phyloP scores from a whole-genome alignment of 2,113 vertebrate species.

The Oenanthe oenanthe region DNA sequence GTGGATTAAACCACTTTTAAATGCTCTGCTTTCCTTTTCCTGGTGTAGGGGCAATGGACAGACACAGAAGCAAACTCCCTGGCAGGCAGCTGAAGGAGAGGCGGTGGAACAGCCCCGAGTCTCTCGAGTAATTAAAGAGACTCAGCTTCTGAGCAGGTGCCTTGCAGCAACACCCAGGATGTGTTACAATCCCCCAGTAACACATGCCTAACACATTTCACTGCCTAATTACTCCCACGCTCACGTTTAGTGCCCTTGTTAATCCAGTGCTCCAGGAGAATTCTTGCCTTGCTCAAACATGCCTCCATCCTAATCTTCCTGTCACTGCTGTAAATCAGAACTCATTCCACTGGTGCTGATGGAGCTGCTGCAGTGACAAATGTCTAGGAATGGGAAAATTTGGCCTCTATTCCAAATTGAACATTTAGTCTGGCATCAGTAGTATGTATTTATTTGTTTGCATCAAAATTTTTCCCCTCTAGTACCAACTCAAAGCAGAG shows the following conservation, averaged over 20 bases:
- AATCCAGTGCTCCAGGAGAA: slow-evolving; percentile 56
- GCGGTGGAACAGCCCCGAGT: neutral
- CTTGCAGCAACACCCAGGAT: neutral
- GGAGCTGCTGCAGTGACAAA: neutral
- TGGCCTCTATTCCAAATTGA: slow-evolving; percentile 6
- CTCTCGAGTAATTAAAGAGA: neutral
- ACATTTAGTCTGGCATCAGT: slow-evolving; percentile 50
- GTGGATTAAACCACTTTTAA: neutral
- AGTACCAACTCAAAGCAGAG: slow-evolving; percentile 55
- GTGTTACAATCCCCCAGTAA: slow-evolving; percentile 25
- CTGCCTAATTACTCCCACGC: slow-evolving; percentile 62
- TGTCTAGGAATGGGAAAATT: neutral
- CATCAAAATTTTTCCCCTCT: neutral
- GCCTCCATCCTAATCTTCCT: neutral
- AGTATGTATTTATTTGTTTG: slow-evolving; percentile 39
- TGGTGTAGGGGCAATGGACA: neutral
- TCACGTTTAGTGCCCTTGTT: slow-evolving; percentile 60
- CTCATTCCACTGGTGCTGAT: neutral
- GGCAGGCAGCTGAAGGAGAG: neutral
- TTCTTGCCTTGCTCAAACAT: slow-evolving; percentile 43
- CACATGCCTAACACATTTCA: slow-evolving; percentile 32
- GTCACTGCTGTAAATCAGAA: slow-evolving; percentile 3
- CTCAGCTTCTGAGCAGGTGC: slow-evolving; percentile 26
- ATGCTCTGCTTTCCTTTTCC: neutral
- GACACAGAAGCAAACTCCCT: neutral